Percentiles rank a stretch among this genome's conserved stretches.
Evolutionary conservation across 92 coral and sea anemone species (phyloP).

Genomic region (Hydrozoanthus gracilis): DNA sequence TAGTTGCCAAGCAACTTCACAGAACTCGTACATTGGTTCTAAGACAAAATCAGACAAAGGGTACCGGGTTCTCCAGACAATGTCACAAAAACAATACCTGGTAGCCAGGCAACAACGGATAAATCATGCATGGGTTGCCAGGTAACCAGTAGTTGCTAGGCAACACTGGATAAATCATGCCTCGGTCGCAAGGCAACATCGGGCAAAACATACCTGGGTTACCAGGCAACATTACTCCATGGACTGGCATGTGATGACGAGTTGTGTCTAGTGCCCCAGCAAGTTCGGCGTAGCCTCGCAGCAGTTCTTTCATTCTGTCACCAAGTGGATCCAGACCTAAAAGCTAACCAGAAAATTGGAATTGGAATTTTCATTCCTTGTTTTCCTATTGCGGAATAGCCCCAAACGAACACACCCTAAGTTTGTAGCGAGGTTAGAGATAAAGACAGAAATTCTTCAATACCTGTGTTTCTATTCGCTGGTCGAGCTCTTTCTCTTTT

Average conservation of each 20-base stretch:
- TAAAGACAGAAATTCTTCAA: not conserved
- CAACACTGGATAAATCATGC: too few species aligned
- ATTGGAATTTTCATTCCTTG: too few species aligned
- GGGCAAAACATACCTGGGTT: slow-evolving; percentile 64
- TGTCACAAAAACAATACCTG: too few species aligned
- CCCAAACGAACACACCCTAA: not conserved
- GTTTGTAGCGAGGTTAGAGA: too few species aligned
- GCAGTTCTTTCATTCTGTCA: slow-evolving; percentile 63
- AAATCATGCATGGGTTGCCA: too few species aligned
- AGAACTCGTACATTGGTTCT: too few species aligned
- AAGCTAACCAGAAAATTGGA: slow-evolving; percentile 47
- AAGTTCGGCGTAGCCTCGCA: slow-evolving; percentile 71
- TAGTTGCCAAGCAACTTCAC: too few species aligned
- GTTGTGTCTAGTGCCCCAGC: slow-evolving; percentile 92
- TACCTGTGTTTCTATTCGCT: slow-evolving; percentile 81
- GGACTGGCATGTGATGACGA: slow-evolving; percentile 87
- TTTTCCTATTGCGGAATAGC: too few species aligned
- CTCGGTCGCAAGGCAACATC: not conserved
- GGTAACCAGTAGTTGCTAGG: too few species aligned
- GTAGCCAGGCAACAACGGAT: too few species aligned
- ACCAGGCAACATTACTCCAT: slow-evolving; percentile 78
- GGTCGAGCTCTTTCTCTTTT: slow-evolving; percentile 77
- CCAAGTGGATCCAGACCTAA: slow-evolving; percentile 81
- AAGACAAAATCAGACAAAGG: too few species aligned
- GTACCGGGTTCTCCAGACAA: too few species aligned